These are phyloP conservation scores for Galemys pyrenaicus DNA, from an alignment of 2,113 vertebrate genomes.

Conservation along the genomic window DNA sequence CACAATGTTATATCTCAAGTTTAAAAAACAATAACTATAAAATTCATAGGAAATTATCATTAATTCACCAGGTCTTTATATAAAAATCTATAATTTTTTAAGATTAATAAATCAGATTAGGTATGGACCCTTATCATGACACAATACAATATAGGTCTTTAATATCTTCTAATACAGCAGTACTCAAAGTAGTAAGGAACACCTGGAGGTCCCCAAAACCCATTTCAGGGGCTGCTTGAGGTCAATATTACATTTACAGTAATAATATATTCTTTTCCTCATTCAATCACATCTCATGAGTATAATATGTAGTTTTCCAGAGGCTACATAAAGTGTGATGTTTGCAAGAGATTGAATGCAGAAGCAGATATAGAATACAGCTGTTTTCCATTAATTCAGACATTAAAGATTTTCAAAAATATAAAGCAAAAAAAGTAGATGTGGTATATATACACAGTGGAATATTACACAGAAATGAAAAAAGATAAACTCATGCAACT, in stretches of 20 bases:
- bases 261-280: conserved; percentile 24
- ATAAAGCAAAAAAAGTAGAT: neutral
- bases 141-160: neutral
- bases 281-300: conserved; percentile 39
- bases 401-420: conserved; percentile 53
- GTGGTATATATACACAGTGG: too few species aligned
- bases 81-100: neutral
- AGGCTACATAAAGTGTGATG: neutral
- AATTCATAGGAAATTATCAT: neutral
- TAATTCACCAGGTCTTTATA: neutral
- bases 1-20: neutral
- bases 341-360: conserved; percentile 46
- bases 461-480: too few species aligned
- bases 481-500: too few species aligned
- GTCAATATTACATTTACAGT: conserved; percentile 29
- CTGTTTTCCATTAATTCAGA: conserved; percentile 68
- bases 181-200: neutral
- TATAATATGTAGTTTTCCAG: conserved; percentile 55
- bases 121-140: neutral
- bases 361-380: conserved; percentile 68
- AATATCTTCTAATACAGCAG: neutral
- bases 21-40: neutral
- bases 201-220: neutral
- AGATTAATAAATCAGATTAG: neutral
- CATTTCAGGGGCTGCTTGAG: neutral